Base-by-base conservation (phyloP, 92 coral and sea anemone species). In the Paramuricea clavata region DNA sequence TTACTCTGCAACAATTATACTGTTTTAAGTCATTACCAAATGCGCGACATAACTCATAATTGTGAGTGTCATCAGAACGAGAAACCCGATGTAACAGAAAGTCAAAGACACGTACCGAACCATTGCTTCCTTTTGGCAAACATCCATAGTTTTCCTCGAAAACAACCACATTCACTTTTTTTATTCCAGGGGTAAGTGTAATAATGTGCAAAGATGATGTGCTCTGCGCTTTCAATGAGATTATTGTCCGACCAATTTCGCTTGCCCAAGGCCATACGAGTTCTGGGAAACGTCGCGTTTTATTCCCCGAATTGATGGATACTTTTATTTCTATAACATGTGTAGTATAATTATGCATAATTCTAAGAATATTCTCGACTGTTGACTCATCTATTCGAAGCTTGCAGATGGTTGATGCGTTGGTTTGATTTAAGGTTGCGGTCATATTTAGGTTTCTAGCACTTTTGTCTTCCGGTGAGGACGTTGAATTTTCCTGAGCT, bases 161-260 rank as follows among this genome's bases (percentile, higher is more conserved):
- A 16, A 62, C 35, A 9, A 12, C 35, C 19, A 31, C 70, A 31
- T 62, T 62, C 17, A 62, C 70, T 2, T 6, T 28, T 62, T 62
- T 28, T 31, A 62, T 62, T 28, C 70, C 70, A 12, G 5, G 70
- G 11, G 5, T 28, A 9, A 62, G 35, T 3, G 35, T 62, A 28
- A 26, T 8, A 62, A 62, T 19, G 35, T 62, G 13, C 33, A 26
- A 28, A 62, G 26, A 56, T 56, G 64, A 56, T 12, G 26, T 56
- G 26, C 1, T 16, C 15, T 56, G 21, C 1, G 7, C 21, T 56
- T 19, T 56, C 64, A 56, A 32, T 28, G 72, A 28, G 39, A 65
- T 65, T 12, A 65, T 26, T 11, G 72, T 65, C 9, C 72, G 72
- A 65, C 72, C 72, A 26, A 65, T 65, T 65, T 65, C 72, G 41